Evolutionary conservation across 1,140 invertebrate genomes (phyloP), one percentile per base, ranked within the genome.

Genomic region (Phthorimaea operculella): DNA sequence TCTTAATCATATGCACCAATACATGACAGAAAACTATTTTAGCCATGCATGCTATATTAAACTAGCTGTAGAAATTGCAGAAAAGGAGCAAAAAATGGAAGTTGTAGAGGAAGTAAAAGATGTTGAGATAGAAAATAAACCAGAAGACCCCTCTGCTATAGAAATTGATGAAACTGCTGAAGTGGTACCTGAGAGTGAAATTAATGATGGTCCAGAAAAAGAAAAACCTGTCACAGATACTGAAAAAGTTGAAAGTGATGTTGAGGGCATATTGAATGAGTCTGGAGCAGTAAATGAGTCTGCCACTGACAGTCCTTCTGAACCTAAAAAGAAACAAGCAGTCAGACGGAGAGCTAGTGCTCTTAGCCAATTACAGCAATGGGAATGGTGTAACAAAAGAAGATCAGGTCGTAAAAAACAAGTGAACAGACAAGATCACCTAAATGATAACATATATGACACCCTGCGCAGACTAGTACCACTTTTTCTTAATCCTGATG

Each of bases 321-420:
- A 80, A 17, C 62, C 60, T 10, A 89, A 87, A 63, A 88, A 87
- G 57, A 90, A 89, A 68, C 67, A 86, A 7, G 87, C 88, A 34
- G 89, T 87, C 14, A 87, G 91, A 59, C 83, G 91, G 33, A 87
- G 91, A 77, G 86, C 89, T 9, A 92, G 90, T 73, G 89, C 90
- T 12, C 70, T 92, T 1, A 90, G 87, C 28, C 88, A 91, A 56
- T 74, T 92, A 9, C 89, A 93, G 60, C 89, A 90, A 61, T 91
- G 91, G 89, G 90, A 90, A 17, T 92, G 91, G 89, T 91, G 91
- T 62, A 92, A 87, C 57, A 92, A 92, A 74, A 81, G 92, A 55
- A 86, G 92, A 60, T 91, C 90, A 2, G 88, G 90, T 2, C 71
- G 90, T 48, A 92, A 88, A 84, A 77, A 88, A 57, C 54, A 59